phyloP scores from a whole-genome alignment of 2,888 invertebrate species.

The Catocala nupta region DNA sequence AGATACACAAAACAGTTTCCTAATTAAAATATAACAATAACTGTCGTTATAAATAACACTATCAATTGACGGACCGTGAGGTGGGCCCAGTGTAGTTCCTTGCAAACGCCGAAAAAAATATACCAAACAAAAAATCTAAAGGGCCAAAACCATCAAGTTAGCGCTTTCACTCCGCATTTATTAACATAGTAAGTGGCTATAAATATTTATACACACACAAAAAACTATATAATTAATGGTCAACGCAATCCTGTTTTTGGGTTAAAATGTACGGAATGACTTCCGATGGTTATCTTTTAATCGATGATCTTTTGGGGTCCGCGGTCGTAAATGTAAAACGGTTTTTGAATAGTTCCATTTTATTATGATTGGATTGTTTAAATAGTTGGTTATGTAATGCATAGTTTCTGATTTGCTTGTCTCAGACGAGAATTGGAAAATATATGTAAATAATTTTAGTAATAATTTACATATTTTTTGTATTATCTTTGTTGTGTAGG shows the following conservation, averaged over 20 bases:
- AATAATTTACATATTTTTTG: too few species aligned
- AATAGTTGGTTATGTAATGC: conserved; percentile 1
- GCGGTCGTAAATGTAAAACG: conserved; percentile 59
- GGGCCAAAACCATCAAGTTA: conserved; percentile 59
- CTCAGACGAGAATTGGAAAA: too few species aligned
- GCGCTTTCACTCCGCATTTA: conserved; percentile 81
- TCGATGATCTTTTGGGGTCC: conserved; percentile 62
- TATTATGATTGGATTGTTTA: conserved; percentile 38
- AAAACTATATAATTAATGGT: conserved; percentile 69
- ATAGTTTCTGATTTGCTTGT: too few species aligned
- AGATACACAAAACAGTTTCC: conserved; percentile 24
- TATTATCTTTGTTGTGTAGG: too few species aligned
- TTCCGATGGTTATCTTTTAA: conserved; percentile 62
- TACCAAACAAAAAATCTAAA: conserved; percentile 18
- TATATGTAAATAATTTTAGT: too few species aligned
- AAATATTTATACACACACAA: conserved; percentile 59
- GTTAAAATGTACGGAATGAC: conserved; percentile 68
- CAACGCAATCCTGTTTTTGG: conserved; percentile 65
- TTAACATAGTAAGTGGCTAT: conserved; percentile 67
- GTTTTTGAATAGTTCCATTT: conserved; percentile 55
- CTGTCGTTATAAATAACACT: conserved; percentile 46
- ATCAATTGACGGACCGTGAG: conserved; percentile 29
- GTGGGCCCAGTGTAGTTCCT: conserved; percentile 11
- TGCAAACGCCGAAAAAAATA: background rate
- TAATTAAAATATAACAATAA: conserved; percentile 44